Percentiles rank a stretch among this genome's conserved stretches.
Evolutionary conservation across 2,888 invertebrate genomes (phyloP).

Genomic region (Dynastes tityus): DNA sequence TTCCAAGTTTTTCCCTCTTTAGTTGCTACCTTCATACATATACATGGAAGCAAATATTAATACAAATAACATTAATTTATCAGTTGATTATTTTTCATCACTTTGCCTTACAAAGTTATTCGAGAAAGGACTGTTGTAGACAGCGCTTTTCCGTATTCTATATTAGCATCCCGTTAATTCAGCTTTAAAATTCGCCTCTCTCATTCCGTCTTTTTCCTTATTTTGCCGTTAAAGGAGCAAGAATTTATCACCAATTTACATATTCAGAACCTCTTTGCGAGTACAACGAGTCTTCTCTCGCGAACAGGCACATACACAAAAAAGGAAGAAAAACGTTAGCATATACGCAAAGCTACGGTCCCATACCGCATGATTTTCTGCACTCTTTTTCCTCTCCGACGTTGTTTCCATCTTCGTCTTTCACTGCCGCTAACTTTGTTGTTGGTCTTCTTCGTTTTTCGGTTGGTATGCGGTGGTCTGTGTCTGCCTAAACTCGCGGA

Average conservation of each 20-base stretch:
- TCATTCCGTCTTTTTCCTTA: neutral
- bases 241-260: constrained; percentile 37
- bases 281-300: neutral
- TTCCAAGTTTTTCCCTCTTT: too few species aligned
- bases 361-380: neutral
- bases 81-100: too few species aligned
- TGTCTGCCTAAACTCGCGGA: constrained; percentile 6
- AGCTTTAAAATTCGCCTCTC: neutral
- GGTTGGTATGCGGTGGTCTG: neutral
- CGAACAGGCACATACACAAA: constrained; percentile 8
- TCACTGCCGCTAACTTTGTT: too few species aligned
- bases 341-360: neutral
- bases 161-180: neutral
- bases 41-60: too few species aligned
- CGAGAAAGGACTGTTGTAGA: too few species aligned
- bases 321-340: neutral
- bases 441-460: too few species aligned
- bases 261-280: constrained; percentile 16
- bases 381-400: neutral
- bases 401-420: neutral
- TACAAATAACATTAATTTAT: too few species aligned
- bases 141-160: too few species aligned
- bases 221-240: neutral
- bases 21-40: too few species aligned
- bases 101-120: too few species aligned